These are phyloP conservation scores for Blomia tropicalis DNA, from an alignment of 2,888 invertebrate species.

Conservation along the genomic window DNA sequence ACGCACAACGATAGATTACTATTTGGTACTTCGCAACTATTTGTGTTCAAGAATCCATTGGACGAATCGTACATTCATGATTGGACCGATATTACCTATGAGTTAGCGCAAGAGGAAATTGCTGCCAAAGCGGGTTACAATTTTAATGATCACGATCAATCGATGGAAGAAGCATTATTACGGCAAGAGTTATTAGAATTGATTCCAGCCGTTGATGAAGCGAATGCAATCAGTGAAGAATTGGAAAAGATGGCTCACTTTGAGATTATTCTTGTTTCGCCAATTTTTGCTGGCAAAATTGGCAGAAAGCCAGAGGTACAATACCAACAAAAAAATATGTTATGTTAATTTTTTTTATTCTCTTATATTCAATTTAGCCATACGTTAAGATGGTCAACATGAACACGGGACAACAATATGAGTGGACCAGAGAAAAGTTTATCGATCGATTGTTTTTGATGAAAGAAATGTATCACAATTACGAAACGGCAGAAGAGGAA, in stretches of 20 bases:
- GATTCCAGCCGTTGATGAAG: conserved; percentile 42
- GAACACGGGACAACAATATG: conserved; percentile 40
- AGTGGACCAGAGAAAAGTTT: conserved; percentile 42
- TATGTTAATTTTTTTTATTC: background rate
- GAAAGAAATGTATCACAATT: conserved; percentile 44
- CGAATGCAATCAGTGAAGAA: conserved; percentile 43
- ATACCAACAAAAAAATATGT: background rate
- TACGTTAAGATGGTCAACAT: conserved; percentile 40
- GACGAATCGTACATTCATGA: conserved; percentile 33
- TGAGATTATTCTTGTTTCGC: conserved; percentile 41
- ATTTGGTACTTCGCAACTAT: conserved; percentile 44
- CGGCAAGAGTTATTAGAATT: conserved; percentile 42
- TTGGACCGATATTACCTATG: conserved; percentile 37
- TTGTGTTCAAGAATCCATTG: conserved; percentile 41
- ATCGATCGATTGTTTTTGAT: conserved; percentile 41
- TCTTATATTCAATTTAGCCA: conserved; percentile 32
- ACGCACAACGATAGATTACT: conserved; percentile 42
- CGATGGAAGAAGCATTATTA: conserved; percentile 37
- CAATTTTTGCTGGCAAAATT: conserved; percentile 40
- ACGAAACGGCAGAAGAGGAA: conserved; percentile 39
- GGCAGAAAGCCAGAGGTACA: conserved; percentile 27
- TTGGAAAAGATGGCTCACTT: conserved; percentile 41
- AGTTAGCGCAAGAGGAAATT: conserved; percentile 43
- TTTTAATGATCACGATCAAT: conserved; percentile 28
- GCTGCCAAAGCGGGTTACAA: conserved; percentile 37